Conservation (phyloP, 1,140 invertebrate genomes). For the Drosophila subobscura region DNA sequence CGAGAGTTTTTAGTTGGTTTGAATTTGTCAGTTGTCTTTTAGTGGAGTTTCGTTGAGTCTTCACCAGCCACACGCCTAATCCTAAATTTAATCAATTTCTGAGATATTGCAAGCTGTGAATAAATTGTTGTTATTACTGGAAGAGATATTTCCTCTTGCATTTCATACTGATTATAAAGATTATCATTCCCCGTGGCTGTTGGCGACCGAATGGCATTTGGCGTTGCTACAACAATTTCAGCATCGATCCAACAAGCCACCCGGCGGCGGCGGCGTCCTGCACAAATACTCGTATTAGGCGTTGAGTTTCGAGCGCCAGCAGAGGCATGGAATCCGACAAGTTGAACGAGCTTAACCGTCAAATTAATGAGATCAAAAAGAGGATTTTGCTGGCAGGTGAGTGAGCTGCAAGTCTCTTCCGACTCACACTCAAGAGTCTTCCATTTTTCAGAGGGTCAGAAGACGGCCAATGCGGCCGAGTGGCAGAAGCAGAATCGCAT, state of each 20-base stretch:
- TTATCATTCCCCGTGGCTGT: neutral
- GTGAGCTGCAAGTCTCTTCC: neutral
- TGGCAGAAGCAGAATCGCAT: conserved; percentile 89
- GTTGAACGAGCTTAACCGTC: conserved; percentile 88
- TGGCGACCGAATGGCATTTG: conserved; percentile 4
- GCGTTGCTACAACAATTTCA: conserved; percentile 52
- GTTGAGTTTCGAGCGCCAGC: conserved; percentile 1
- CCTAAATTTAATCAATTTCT: too few relatives aligned
- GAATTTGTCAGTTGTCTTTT: neutral
- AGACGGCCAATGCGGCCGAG: conserved; percentile 91
- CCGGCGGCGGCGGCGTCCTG: too few relatives aligned
- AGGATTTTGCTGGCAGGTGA: conserved; percentile 91
- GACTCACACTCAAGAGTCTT: neutral
- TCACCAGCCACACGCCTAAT: too few relatives aligned
- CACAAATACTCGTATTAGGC: neutral
- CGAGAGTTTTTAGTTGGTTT: conserved; percentile 3
- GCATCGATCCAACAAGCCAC: conserved; percentile 59
- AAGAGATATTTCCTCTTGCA: neutral
- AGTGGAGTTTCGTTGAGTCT: too few relatives aligned
- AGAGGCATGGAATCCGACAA: conserved; percentile 85
- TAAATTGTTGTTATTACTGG: conserved; percentile 24
- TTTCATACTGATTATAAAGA: neutral
- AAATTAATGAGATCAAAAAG: conserved; percentile 92
- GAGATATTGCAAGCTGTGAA: neutral
- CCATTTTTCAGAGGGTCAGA: conserved; percentile 88